Evolutionary conservation across 2,797 vertebrate species (phyloP).

Genomic region (Columba guinea): DNA sequence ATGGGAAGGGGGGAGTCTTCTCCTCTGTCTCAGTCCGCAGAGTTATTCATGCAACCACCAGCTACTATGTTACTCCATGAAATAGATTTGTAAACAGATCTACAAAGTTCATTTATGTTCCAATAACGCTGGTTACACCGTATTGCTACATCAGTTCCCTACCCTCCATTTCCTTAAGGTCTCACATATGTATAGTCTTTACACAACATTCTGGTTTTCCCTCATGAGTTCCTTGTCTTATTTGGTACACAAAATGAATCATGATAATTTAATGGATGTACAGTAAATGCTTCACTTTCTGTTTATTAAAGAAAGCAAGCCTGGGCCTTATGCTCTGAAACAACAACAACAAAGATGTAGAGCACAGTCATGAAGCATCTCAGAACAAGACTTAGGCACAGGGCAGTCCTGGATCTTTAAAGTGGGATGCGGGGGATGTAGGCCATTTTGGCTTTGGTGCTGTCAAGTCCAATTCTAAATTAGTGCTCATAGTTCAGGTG

Average conservation of each 20-base stretch:
- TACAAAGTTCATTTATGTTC: background rate
- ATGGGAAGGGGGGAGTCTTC: rapidly evolving
- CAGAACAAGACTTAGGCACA: background rate
- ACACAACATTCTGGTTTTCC: background rate
- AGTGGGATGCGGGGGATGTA: rapidly evolving
- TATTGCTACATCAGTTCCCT: background rate
- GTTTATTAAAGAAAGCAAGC: background rate
- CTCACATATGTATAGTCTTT: background rate
- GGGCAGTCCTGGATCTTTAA: background rate
- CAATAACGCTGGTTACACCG: background rate
- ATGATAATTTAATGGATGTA: background rate
- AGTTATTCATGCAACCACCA: background rate
- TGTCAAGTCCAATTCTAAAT: background rate
- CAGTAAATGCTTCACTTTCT: background rate
- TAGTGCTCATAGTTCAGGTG: background rate
- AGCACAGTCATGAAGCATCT: background rate
- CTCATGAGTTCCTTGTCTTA: background rate
- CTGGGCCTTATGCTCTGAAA: background rate
- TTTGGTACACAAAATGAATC: background rate
- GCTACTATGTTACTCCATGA: background rate
- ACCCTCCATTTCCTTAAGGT: background rate
- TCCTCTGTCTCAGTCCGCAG: background rate
- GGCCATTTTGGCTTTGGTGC: background rate
- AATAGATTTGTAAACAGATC: background rate
- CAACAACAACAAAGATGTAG: background rate